phyloP scores from a whole-genome alignment of 2,113 vertebrate species.

The Nothoprocta perdicaria region DNA sequence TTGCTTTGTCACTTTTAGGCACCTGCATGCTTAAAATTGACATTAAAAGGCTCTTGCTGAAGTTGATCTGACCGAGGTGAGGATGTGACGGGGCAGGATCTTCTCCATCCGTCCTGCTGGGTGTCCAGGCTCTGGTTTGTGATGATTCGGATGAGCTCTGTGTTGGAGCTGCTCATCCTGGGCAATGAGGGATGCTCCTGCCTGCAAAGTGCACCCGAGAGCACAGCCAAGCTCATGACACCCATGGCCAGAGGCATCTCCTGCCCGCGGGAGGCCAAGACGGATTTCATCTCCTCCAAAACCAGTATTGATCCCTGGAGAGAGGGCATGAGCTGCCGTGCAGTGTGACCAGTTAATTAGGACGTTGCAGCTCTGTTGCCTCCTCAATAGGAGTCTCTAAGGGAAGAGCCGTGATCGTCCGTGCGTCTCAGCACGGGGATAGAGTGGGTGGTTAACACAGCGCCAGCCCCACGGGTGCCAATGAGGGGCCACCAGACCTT shows the following conservation, averaged over 20 bases:
- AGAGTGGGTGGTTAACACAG: background rate
- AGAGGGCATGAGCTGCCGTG: background rate
- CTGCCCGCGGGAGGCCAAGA: background rate
- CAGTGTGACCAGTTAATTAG: slow-evolving; percentile 18
- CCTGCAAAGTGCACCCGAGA: too few species aligned
- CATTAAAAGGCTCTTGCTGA: background rate
- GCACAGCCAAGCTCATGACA: too few species aligned
- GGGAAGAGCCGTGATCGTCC: background rate
- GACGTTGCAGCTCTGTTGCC: background rate
- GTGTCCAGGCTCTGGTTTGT: background rate
- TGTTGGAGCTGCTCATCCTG: too few species aligned
- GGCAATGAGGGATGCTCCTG: too few species aligned
- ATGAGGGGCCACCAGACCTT: background rate
- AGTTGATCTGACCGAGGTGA: background rate
- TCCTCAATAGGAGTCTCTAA: slow-evolving; percentile 13
- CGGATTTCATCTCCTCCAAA: background rate
- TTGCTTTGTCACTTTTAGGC: background rate
- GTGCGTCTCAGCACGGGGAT: background rate
- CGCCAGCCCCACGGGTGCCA: fast-evolving
- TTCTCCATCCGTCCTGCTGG: too few species aligned
- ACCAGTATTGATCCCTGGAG: background rate
- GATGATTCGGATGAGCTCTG: too few species aligned
- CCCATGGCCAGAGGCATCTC: too few species aligned
- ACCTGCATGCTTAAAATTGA: background rate
- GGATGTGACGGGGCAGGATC: background rate